Evolutionary conservation across 2,888 invertebrate species (phyloP).

Genomic region (Phengaris arion): DNA sequence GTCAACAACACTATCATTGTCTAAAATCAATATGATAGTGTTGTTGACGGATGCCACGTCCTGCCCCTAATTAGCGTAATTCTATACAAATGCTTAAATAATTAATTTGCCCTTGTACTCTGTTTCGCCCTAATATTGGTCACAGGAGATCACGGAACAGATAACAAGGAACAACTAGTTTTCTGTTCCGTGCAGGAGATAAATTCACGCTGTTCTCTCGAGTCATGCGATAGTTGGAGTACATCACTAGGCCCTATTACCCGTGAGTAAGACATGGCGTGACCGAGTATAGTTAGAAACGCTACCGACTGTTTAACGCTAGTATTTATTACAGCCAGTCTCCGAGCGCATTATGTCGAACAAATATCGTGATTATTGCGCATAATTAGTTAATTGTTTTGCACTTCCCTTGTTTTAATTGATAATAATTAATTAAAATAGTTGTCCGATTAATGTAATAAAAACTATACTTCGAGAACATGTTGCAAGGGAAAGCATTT

Average conservation of each 20-base stretch:
- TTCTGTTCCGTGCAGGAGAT: too few relatives aligned
- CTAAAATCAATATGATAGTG: too few relatives aligned
- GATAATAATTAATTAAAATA: neutral
- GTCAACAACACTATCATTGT: too few relatives aligned
- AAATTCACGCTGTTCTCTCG: neutral
- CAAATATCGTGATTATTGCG: conserved; percentile 29
- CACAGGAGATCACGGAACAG: too few relatives aligned
- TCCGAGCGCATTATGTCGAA: conserved; percentile 46
- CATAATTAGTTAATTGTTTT: conserved; percentile 17
- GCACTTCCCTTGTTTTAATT: conserved; percentile 22
- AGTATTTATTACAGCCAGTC: conserved; percentile 60
- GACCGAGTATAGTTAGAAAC: conserved; percentile 59
- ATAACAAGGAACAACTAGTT: too few relatives aligned
- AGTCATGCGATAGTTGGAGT: neutral
- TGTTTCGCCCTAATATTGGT: too few relatives aligned
- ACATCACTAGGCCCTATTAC: conserved; percentile 46
- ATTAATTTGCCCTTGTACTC: too few relatives aligned
- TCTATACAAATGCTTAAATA: too few relatives aligned
- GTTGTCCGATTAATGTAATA: conserved; percentile 13
- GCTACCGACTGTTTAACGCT: conserved; percentile 44
- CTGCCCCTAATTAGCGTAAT: too few relatives aligned
- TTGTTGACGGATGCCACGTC: too few relatives aligned
- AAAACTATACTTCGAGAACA: neutral
- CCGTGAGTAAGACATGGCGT: conserved; percentile 56
- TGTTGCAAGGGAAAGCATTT: neutral